Evolutionary conservation across 1,140 invertebrate species (phyloP).

Genomic region (Muscidifurax raptorellus): DNA sequence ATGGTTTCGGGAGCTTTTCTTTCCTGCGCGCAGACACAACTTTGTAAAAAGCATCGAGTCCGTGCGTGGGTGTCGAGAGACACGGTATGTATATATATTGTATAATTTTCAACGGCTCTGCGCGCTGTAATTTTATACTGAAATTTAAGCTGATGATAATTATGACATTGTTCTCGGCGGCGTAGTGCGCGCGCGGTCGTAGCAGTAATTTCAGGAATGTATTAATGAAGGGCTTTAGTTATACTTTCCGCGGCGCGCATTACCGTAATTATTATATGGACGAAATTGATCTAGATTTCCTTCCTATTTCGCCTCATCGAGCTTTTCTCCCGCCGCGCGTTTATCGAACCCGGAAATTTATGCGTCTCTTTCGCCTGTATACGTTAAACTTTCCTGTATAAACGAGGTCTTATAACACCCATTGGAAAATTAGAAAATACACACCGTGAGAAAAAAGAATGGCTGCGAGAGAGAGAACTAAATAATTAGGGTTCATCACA

Average conservation of each 20-base stretch:
- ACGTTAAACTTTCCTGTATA: too few species aligned
- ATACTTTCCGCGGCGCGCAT: not conserved
- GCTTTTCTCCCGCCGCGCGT: not conserved
- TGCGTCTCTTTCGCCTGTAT: too few species aligned
- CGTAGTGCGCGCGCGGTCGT: too few species aligned
- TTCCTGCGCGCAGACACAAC: too few species aligned
- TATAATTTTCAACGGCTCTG: too few species aligned
- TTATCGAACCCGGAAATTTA: not conserved
- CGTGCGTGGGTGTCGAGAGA: too few species aligned
- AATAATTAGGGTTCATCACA: slow-evolving; percentile 41
- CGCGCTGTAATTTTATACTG: not conserved
- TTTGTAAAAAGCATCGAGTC: too few species aligned
- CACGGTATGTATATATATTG: too few species aligned
- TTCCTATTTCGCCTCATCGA: not conserved
- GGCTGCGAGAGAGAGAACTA: not conserved
- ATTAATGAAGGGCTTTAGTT: not conserved
- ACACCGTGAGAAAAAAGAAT: slow-evolving; percentile 11
- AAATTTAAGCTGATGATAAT: not conserved
- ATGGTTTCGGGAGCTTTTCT: too few species aligned
- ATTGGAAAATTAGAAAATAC: too few species aligned
- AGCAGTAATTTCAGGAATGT: not conserved
- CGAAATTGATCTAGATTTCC: not conserved
- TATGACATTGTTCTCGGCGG: too few species aligned
- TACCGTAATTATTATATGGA: not conserved
- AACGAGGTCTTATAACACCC: too few species aligned